phyloP scores from a whole-genome alignment of 2,797 vertebrate genomes.

The Rhinoraja longicauda region DNA sequence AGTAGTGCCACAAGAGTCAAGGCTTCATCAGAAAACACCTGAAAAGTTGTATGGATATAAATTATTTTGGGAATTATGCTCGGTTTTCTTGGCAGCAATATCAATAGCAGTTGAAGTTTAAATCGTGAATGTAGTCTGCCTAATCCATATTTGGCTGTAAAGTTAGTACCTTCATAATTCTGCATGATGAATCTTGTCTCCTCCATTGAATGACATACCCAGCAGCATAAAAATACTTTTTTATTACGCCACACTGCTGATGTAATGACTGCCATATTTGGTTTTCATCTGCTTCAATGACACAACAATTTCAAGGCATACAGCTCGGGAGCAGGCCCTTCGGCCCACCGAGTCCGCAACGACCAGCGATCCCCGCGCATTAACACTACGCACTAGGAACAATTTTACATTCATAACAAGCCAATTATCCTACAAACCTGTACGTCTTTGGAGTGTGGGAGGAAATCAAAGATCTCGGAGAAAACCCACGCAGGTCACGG shows the following conservation, averaged over 20 bases:
- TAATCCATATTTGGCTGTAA: background rate
- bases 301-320: background rate
- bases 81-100: background rate
- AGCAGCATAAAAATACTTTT: background rate
- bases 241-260: background rate
- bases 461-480: no score
- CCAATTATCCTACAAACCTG: no score
- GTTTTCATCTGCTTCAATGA: background rate
- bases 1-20: no score
- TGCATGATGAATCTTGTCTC: conserved; percentile 5
- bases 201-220: background rate
- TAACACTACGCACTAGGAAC: no score
- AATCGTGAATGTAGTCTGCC: background rate
- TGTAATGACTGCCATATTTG: background rate
- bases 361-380: no score
- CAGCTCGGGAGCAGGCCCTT: no score
- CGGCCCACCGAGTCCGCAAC: no score
- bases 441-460: no score
- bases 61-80: background rate
- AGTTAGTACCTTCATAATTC: background rate
- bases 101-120: background rate
- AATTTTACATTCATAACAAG: no score
- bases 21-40: background rate
- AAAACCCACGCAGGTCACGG: no score
- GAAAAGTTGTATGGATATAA: background rate